These are phyloP conservation scores for Amaurobius ferox DNA, from an alignment of 2,888 invertebrate genomes.

Conservation along the genomic window DNA sequence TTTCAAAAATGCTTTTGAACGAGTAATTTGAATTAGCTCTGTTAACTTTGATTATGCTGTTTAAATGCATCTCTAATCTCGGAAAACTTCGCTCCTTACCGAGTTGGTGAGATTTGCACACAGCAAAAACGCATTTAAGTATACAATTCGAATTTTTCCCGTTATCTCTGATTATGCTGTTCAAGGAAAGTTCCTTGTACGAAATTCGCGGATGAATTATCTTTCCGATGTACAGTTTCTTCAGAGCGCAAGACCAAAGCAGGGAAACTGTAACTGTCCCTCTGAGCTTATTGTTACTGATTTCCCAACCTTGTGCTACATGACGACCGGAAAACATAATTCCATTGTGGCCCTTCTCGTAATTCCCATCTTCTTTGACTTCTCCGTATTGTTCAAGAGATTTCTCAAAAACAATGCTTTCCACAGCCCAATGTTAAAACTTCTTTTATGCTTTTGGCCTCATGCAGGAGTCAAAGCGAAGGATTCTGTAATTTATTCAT, in stretches of 20 bases:
- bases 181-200: conserved; percentile 10
- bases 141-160: no score
- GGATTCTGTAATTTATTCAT: conserved; percentile 13
- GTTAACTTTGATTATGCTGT: no score
- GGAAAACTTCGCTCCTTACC: no score
- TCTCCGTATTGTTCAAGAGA: conserved; percentile 59
- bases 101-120: no score
- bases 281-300: conserved; percentile 54
- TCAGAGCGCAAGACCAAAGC: conserved; percentile 1
- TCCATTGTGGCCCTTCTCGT: conserved; percentile 59
- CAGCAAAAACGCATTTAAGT: no score
- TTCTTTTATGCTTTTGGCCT: conserved; percentile 23
- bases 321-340: conserved; percentile 68
- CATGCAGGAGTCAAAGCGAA: not conserved
- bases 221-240: not conserved
- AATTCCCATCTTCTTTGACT: conserved; percentile 51
- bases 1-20: no score
- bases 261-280: not conserved
- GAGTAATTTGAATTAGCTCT: no score
- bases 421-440: conserved; percentile 41
- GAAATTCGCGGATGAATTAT: not conserved
- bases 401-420: conserved; percentile 50
- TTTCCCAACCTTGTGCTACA: conserved; percentile 69
- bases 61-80: no score
- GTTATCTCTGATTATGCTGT: not conserved